Evolutionary conservation across 2,113 vertebrate genomes (phyloP).

Genomic region (Numenius arquata): DNA sequence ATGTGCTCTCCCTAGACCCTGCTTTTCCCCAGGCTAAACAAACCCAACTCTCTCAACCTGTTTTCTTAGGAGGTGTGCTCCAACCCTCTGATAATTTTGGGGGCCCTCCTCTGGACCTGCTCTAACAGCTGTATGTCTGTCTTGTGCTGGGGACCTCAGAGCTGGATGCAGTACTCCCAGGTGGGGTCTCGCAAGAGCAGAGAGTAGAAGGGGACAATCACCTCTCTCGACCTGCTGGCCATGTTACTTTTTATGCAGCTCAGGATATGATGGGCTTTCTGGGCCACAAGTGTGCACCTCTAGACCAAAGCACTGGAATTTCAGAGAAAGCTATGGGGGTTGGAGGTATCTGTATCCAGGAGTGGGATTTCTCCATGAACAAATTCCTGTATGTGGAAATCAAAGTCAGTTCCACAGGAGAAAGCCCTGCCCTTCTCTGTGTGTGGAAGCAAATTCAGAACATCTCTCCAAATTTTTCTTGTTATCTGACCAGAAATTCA

Average conservation of each 20-base stretch:
- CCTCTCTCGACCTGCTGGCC: rapidly evolving
- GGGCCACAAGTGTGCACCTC: rapidly evolving
- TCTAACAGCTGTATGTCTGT: not conserved
- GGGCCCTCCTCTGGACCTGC: not conserved
- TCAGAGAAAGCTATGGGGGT: rapidly evolving
- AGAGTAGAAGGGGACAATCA: not conserved
- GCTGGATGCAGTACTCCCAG: rapidly evolving
- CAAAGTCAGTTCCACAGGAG: not conserved
- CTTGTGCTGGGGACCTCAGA: not conserved
- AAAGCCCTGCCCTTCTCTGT: not conserved
- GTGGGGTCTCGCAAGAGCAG: rapidly evolving
- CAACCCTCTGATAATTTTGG: not conserved
- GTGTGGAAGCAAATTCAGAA: not conserved
- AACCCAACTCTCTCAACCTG: rapidly evolving
- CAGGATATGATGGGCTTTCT: rapidly evolving
- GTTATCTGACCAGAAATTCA: not conserved
- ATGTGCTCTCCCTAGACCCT: not conserved
- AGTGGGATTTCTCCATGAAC: not conserved
- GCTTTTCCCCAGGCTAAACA: not conserved
- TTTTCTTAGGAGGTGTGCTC: rapidly evolving
- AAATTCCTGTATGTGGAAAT: not conserved
- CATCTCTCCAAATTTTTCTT: not conserved
- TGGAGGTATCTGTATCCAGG: rapidly evolving
- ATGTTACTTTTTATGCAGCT: not conserved
- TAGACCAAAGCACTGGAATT: not conserved